A percentile compares a stretch with the other conserved stretches of the same genome.
Evolutionary conservation across 2,888 invertebrate genomes (phyloP).

Genomic region (Eilema depressum): DNA sequence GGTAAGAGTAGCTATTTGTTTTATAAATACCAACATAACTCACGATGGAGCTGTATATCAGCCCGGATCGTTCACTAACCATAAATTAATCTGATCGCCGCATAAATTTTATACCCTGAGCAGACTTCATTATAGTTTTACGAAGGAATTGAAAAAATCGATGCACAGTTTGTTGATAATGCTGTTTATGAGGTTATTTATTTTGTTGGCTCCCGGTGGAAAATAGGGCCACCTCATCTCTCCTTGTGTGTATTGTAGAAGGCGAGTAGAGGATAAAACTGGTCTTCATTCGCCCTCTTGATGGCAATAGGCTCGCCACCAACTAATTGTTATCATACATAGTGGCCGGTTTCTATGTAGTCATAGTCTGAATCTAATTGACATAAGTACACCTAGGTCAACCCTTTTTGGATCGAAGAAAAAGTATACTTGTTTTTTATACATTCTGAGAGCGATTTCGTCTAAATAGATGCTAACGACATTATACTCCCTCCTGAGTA

Average conservation of each 20-base stretch:
- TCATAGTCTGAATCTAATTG: no score
- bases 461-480: no score
- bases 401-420: background rate
- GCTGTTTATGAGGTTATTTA: slow-evolving; percentile 14
- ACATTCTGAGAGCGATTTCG: no score
- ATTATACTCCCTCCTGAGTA: no score
- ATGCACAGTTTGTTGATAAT: slow-evolving; percentile 18
- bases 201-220: background rate
- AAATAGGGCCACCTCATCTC: no score
- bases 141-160: slow-evolving; percentile 37
- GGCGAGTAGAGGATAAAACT: no score
- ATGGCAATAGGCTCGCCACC: no score
- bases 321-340: no score
- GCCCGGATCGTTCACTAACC: slow-evolving; percentile 29
- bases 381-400: no score
- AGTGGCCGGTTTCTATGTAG: no score
- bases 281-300: no score
- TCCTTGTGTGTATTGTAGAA: no score
- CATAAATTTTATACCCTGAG: slow-evolving; percentile 51
- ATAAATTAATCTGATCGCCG: slow-evolving; percentile 60
- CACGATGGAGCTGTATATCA: slow-evolving; percentile 39
- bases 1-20: slow-evolving; percentile 36
- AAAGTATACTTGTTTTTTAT: background rate
- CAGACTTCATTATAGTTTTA: slow-evolving; percentile 46
- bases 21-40: slow-evolving; percentile 38